Evolutionary conservation across 1,140 invertebrate species (phyloP), one percentile per base, ranked within the genome.

Genomic region (Drosophila lini): DNA sequence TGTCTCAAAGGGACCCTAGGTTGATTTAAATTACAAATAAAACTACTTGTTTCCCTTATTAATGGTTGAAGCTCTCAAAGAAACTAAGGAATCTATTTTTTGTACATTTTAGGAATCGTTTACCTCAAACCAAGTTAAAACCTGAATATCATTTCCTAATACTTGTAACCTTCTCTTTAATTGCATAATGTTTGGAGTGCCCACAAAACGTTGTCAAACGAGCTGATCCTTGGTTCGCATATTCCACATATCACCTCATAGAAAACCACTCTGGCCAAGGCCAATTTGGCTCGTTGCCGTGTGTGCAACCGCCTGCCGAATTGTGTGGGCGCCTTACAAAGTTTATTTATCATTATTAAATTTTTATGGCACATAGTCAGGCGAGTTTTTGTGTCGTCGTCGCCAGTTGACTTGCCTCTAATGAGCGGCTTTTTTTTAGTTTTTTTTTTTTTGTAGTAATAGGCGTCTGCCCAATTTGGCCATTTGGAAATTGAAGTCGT

Each of bases 401-500:
- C 32, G 60, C 42, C 36, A 55, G 55, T 73, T 67, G 52, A 56
- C 41, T 45, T 60, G 67, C 50, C 65, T 78, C 75, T 78, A 78
- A 78, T 78, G 58, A 78, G 65, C 74, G 56, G 45, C 60, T 71
- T 73, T 71, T 71, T 71, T 59, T 31, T 58, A 41, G 40, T 69
- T 68, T 40, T 34, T 34, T 63, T 47, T 32, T 25, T 60, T 31
- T 60, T n/a, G 11, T 56, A 38, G 16, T 78, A 81, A 78, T 75
- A 74, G 69, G 74, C 81, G 65, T 73, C 73, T 80, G 62, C 74
- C 63, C 56, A 83, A 89, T 88, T 89, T 89, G 83, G 84, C 81
- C 75, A 80, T 78, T 89, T 86, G 61, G 64, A 81, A 79, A 80
- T 86, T 73, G 67, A 74, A 88, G 83, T 86, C 82, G 82, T 88